Evolutionary conservation across 2,888 invertebrate genomes (phyloP).

Genomic region (Leptinotarsa peninsularis): DNA sequence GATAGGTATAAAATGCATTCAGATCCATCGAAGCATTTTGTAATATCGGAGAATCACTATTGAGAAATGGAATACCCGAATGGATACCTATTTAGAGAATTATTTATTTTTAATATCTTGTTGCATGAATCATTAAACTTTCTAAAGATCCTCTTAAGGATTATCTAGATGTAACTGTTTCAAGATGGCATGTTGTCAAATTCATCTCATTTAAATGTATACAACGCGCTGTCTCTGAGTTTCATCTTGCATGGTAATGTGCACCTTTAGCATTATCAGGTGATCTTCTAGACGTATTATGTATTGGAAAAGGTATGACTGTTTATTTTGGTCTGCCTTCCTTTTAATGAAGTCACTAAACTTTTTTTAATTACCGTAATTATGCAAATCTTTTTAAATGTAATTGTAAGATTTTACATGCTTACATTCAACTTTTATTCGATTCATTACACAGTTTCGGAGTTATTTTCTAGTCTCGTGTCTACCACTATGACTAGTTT

Average conservation of each 20-base stretch:
- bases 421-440: too few species aligned
- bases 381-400: not conserved
- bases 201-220: constrained; percentile 45
- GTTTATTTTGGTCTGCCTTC: not conserved
- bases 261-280: constrained; percentile 38
- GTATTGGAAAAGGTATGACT: not conserved
- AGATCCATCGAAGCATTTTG: not conserved
- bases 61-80: constrained; percentile 16
- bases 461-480: too few species aligned
- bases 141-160: constrained; percentile 42
- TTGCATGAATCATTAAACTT: constrained; percentile 37
- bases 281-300: constrained; percentile 35
- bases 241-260: constrained; percentile 40
- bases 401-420: not conserved
- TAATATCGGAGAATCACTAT: constrained; percentile 3
- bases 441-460: too few species aligned
- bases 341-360: not conserved
- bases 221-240: constrained; percentile 39
- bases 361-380: not conserved
- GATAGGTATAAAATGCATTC: not conserved
- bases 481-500: too few species aligned
- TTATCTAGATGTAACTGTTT: constrained; percentile 47
- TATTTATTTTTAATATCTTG: constrained; percentile 35
- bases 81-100: constrained; percentile 33
- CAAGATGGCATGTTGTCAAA: constrained; percentile 46